Base-by-base conservation (phyloP, 2,113 vertebrate species). In the Stegastes partitus region DNA sequence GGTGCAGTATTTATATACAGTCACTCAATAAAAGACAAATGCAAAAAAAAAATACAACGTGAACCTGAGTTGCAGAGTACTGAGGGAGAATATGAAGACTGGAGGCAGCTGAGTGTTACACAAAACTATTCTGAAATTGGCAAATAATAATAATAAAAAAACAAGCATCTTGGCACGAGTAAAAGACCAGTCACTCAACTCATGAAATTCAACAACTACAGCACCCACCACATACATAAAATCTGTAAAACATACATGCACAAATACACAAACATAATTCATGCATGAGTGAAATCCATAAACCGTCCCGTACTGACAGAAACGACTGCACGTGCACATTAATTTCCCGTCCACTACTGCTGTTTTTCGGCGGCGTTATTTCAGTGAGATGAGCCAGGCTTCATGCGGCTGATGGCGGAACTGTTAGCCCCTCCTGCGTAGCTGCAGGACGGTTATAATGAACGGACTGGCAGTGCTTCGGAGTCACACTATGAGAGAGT, bases 401-500 rank as follows among this genome's bases (percentile, higher is more conserved):
- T 74, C 47, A 11, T 34, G 78, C 16, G 45, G 76, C 63, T 49
- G 87, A 34, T n/a, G 83, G 68, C 14, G 44, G 72, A 68, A 44
- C 69, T 64, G 77, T 84, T 67, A 84, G 68, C 68, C 9, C 67
- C 63, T 78, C 62, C 83, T 86, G 77, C 18, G 49, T 21, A 22
- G 79, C 81, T 73, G 79, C 85, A 83, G 81, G 82, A 77, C 61
- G 82, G 53, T 78, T 73, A 79, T 59, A 89, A 58, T 18, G 73
- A 72, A 31, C 51, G 51, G 71, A 69, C 23, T 47, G 83, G 73
- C 44, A 42, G 84, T 34, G 82, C 65, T 31, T 53, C 73, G 57
- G 73, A 62, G 73, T 95, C 93, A 95, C 87, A 95, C 94, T 89
- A 93, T 86, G 78, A 95, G 93, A 72, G 93, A 85, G 72, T 90